A percentile compares a stretch with the other conserved stretches of the same genome.
phyloP scores from a whole-genome alignment of 2,888 invertebrate genomes.

The Tortrix viridana region DNA sequence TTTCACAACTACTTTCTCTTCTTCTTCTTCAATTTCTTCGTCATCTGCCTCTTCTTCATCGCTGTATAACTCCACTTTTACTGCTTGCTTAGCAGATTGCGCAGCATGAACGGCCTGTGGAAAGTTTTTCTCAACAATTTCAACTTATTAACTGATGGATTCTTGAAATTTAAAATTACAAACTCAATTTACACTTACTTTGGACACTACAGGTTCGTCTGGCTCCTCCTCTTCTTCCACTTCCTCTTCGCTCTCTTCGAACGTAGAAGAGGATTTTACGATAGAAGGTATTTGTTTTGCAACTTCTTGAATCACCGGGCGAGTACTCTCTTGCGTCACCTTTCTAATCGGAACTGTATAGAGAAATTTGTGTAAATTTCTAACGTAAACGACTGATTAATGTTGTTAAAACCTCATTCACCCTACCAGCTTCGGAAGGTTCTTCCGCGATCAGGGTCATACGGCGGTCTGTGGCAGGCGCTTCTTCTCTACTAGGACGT shows the following conservation, averaged over 20 bases:
- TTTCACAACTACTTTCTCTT: conserved; percentile 60
- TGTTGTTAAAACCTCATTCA: conserved; percentile 32
- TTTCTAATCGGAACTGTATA: conserved; percentile 48
- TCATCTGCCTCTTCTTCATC: conserved; percentile 68
- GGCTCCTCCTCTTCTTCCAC: conserved; percentile 51
- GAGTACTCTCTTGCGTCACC: conserved; percentile 45
- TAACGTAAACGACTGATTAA: conserved; percentile 41
- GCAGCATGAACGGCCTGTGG: conserved; percentile 50
- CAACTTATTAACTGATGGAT: conserved; percentile 2
- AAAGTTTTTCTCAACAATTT: conserved; percentile 19
- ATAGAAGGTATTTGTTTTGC: conserved; percentile 47
- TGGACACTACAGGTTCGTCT: conserved; percentile 33
- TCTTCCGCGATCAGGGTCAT: conserved; percentile 74
- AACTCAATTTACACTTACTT: conserved; percentile 23
- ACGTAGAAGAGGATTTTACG: conserved; percentile 50
- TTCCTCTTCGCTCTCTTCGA: conserved; percentile 57
- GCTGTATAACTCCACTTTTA: conserved; percentile 67
- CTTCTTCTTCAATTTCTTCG: conserved; percentile 64
- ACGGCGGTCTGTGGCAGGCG: conserved; percentile 65
- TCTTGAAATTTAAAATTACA: neutral
- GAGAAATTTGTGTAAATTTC: conserved; percentile 29
- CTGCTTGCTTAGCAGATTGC: conserved; percentile 44
- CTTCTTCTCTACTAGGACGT: conserved; percentile 60
- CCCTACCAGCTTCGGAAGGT: conserved; percentile 52
- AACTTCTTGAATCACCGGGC: conserved; percentile 48